phyloP scores from a whole-genome alignment of 2,888 invertebrate genomes.

The Labia minor region DNA sequence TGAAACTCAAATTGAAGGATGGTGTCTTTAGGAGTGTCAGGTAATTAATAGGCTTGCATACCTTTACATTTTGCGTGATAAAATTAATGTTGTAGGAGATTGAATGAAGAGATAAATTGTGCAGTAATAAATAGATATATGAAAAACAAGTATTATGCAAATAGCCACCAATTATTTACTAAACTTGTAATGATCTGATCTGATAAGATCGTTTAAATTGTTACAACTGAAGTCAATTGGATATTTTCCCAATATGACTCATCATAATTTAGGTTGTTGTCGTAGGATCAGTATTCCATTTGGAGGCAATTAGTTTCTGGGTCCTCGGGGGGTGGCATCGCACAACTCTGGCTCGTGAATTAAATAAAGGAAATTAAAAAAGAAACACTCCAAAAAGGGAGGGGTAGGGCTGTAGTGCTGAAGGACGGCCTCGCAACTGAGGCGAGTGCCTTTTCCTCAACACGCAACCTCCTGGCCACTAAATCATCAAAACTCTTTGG shows the following conservation, averaged over 20 bases:
- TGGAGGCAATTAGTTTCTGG: too few relatives aligned
- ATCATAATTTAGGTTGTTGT: background rate
- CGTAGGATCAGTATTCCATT: too few relatives aligned
- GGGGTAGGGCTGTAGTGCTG: too few relatives aligned
- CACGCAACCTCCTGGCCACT: too few relatives aligned
- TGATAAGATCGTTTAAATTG: slow-evolving; percentile 3
- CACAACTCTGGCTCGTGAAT: too few relatives aligned
- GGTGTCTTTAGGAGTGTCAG: background rate
- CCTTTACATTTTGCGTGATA: background rate
- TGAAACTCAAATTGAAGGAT: background rate
- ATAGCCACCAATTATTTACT: background rate
- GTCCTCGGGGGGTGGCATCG: too few relatives aligned
- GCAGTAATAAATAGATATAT: background rate
- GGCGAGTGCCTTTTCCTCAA: too few relatives aligned
- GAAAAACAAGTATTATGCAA: slow-evolving; percentile 4
- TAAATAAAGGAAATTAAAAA: too few relatives aligned
- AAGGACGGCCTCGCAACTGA: too few relatives aligned
- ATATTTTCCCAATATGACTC: background rate
- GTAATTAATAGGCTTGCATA: background rate
- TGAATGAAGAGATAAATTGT: background rate
- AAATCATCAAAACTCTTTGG: too few relatives aligned
- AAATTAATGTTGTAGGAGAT: slow-evolving; percentile 3
- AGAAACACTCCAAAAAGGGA: too few relatives aligned
- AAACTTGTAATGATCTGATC: background rate
- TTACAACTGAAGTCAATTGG: background rate